These are phyloP conservation scores for Xanthorhoe designata DNA, from an alignment of 2,888 invertebrate genomes.

Conservation along the genomic window DNA sequence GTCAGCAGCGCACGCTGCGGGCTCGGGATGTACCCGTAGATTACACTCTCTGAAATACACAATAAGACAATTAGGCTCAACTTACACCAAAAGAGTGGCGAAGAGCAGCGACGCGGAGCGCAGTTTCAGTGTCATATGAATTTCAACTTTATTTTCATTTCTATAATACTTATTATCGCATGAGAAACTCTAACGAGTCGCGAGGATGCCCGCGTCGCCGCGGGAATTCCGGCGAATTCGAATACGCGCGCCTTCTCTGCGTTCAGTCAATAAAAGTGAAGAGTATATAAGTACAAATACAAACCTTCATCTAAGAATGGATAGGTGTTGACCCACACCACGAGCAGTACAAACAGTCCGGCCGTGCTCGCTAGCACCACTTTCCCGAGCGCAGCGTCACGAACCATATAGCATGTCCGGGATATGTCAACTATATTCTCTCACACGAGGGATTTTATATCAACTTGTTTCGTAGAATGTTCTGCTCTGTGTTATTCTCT, in stretches of 20 bases:
- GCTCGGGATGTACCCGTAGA: slow-evolving; percentile 82
- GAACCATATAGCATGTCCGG: slow-evolving; percentile 72
- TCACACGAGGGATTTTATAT: neutral
- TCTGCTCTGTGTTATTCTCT: too few species aligned
- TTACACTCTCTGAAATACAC: slow-evolving; percentile 76
- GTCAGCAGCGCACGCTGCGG: slow-evolving; percentile 85
- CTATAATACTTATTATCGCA: too few species aligned
- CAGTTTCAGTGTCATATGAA: too few species aligned
- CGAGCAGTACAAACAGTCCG: slow-evolving; percentile 84
- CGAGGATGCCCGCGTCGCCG: too few species aligned
- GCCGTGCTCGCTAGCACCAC: slow-evolving; percentile 82
- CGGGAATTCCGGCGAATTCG: too few species aligned
- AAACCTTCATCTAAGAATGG: slow-evolving; percentile 88
- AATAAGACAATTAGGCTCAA: slow-evolving; percentile 20
- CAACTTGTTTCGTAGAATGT: too few species aligned
- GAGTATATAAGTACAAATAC: neutral
- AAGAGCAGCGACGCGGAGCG: too few species aligned
- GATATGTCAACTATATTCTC: slow-evolving; percentile 9
- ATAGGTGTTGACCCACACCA: slow-evolving; percentile 88
- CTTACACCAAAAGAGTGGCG: too few species aligned
- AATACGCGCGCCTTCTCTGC: too few species aligned
- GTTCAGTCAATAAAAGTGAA: too few species aligned
- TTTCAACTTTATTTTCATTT: too few species aligned
- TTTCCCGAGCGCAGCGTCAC: slow-evolving; percentile 86
- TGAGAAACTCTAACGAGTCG: too few species aligned